phyloP scores from a whole-genome alignment of 2,888 invertebrate genomes.

The Carpatolechia fugitivella region DNA sequence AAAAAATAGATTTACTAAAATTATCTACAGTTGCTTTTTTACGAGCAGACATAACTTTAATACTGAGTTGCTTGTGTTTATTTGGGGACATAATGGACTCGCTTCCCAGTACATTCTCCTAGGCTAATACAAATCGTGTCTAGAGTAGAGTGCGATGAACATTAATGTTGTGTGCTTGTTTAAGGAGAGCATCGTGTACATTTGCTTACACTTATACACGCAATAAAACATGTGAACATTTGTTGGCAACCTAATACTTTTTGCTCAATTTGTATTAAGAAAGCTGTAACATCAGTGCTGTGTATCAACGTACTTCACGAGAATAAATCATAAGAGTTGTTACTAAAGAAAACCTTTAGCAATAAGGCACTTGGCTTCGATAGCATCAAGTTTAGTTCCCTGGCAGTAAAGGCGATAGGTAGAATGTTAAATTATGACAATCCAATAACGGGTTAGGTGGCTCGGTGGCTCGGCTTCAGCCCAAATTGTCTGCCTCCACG shows the following conservation, averaged over 20 bases:
- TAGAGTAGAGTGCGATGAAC: neutral
- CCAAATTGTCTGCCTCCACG: constrained; percentile 68
- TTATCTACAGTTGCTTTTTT: neutral
- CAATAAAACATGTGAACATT: too few relatives aligned
- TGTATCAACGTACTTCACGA: too few relatives aligned
- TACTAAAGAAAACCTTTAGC: constrained; percentile 19
- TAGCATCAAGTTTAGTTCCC: constrained; percentile 49
- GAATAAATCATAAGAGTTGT: neutral
- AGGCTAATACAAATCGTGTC: neutral
- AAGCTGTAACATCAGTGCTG: too few relatives aligned
- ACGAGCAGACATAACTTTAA: neutral
- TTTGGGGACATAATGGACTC: neutral
- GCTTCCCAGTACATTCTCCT: neutral
- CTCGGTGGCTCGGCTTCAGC: constrained; percentile 61
- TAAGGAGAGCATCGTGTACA: neutral
- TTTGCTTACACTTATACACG: constrained; percentile 5
- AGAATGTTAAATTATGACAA: constrained; percentile 73
- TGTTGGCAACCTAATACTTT: too few relatives aligned
- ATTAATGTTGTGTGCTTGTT: neutral
- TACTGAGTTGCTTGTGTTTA: neutral
- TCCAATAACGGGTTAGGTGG: constrained; percentile 60
- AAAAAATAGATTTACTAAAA: neutral
- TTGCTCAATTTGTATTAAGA: too few relatives aligned
- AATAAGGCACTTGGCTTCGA: constrained; percentile 43
- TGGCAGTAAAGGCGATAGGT: constrained; percentile 59